Evolutionary conservation across 2,113 vertebrate species (phyloP).

Genomic region (Pavo muticus): DNA sequence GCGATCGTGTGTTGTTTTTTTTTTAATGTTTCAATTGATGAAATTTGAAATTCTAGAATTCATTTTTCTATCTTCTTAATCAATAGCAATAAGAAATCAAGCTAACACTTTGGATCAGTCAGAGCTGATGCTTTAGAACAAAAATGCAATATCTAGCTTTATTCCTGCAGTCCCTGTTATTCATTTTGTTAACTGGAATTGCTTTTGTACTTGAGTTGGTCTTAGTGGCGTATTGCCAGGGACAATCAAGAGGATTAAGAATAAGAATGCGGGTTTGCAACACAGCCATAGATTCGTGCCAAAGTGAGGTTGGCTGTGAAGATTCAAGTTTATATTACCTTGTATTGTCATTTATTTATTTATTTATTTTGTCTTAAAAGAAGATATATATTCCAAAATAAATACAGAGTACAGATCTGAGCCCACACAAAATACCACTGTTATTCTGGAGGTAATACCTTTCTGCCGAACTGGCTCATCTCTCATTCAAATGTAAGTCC

Average conservation of each 20-base stretch:
- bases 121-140: background rate
- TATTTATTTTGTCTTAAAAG: background rate
- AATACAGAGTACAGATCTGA: background rate
- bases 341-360: background rate
- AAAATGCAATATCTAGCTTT: background rate
- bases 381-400: background rate
- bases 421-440: background rate
- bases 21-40: background rate
- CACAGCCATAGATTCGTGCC: background rate
- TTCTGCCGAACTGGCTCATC: constrained; percentile 49
- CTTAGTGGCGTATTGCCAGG: background rate
- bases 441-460: background rate
- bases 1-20: background rate
- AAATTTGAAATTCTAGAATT: background rate
- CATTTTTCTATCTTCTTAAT: background rate
- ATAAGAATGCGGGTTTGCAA: constrained; percentile 22
- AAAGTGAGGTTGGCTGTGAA: background rate
- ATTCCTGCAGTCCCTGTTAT: background rate
- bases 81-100: background rate
- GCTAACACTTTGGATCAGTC: background rate
- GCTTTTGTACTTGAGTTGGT: background rate
- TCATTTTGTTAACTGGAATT: background rate
- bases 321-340: background rate
- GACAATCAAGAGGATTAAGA: constrained; percentile 16
- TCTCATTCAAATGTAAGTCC: constrained; percentile 48